A percentile compares a stretch with the other conserved stretches of the same genome.
phyloP scores from a whole-genome alignment of 2,888 invertebrate species.

The Chironomus tentans region DNA sequence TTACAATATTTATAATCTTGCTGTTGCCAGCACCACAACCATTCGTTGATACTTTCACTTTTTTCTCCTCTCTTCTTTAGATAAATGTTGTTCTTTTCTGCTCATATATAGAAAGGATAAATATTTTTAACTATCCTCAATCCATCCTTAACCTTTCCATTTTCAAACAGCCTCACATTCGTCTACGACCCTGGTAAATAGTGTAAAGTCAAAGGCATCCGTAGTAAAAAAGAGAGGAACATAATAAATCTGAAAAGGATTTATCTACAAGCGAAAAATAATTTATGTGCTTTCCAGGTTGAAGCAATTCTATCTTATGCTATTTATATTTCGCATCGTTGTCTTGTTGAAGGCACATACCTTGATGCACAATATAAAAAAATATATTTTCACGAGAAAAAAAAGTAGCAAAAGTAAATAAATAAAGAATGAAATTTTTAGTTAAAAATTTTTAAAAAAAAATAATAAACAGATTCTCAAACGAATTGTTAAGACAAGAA shows the following conservation, averaged over 20 bases:
- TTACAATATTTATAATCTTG: background rate
- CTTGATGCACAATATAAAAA: background rate
- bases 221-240: background rate
- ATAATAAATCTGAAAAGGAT: conserved; percentile 27
- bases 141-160: background rate
- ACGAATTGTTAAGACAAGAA: too few relatives aligned
- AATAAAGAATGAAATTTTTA: too few relatives aligned
- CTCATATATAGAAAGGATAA: background rate
- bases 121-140: background rate
- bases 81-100: conserved; percentile 6
- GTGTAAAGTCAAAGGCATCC: background rate
- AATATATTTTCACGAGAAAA: background rate
- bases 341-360: background rate
- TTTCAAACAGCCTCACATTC: background rate
- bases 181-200: background rate
- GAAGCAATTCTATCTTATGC: background rate
- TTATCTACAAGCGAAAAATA: conserved; percentile 23
- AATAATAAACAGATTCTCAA: too few relatives aligned
- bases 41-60: too few relatives aligned
- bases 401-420: too few relatives aligned
- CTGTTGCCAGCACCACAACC: too few relatives aligned
- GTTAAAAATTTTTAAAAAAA: too few relatives aligned
- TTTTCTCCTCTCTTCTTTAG: background rate
- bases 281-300: conserved; percentile 21
- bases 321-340: background rate